phyloP scores from a whole-genome alignment of 2,797 vertebrate genomes.

The Pseudomugil tenellus region DNA sequence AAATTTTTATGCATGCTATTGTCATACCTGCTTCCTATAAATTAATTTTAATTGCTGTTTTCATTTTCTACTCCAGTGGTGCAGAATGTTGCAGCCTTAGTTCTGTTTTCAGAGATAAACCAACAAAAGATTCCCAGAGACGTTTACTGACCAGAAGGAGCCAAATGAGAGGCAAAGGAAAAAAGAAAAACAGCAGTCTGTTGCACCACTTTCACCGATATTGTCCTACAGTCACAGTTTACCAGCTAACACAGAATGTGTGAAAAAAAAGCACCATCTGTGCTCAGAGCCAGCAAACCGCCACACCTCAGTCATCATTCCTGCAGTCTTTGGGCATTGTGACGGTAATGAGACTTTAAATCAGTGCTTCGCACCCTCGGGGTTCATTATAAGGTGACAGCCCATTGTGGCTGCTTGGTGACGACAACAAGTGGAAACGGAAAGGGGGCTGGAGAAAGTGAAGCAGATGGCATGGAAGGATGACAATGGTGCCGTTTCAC shows the following conservation, averaged over 20 bases:
- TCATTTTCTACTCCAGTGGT: slow-evolving; percentile 71
- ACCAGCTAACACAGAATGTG: slow-evolving; percentile 48
- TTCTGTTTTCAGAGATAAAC: slow-evolving; percentile 45
- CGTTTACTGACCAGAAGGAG: slow-evolving; percentile 59
- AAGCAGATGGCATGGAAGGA: slow-evolving; percentile 62
- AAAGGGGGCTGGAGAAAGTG: slow-evolving; percentile 53
- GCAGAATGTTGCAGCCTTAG: slow-evolving; percentile 62
- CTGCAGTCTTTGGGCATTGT: slow-evolving; percentile 56
- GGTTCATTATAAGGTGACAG: slow-evolving; percentile 78
- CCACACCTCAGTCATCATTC: slow-evolving; percentile 60
- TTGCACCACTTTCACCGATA: slow-evolving; percentile 40
- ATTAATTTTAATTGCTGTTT: slow-evolving; percentile 48
- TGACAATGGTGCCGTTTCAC: slow-evolving; percentile 71
- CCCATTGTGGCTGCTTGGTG: slow-evolving; percentile 64
- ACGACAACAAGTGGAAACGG: slow-evolving; percentile 63
- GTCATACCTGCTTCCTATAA: slow-evolving; percentile 37
- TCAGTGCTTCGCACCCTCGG: slow-evolving; percentile 69
- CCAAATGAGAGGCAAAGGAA: slow-evolving; percentile 35
- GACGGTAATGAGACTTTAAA: slow-evolving; percentile 80
- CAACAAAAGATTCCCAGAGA: slow-evolving; percentile 43
- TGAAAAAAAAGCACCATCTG: slow-evolving; percentile 74
- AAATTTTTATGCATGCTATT: slow-evolving; percentile 13
- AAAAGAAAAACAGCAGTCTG: slow-evolving; percentile 41
- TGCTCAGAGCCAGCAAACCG: slow-evolving; percentile 51
- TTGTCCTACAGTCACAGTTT: slow-evolving; percentile 51